These are phyloP conservation scores for Pyrochroa serraticornis DNA, from an alignment of 2,888 invertebrate species.

Conservation along the genomic window DNA sequence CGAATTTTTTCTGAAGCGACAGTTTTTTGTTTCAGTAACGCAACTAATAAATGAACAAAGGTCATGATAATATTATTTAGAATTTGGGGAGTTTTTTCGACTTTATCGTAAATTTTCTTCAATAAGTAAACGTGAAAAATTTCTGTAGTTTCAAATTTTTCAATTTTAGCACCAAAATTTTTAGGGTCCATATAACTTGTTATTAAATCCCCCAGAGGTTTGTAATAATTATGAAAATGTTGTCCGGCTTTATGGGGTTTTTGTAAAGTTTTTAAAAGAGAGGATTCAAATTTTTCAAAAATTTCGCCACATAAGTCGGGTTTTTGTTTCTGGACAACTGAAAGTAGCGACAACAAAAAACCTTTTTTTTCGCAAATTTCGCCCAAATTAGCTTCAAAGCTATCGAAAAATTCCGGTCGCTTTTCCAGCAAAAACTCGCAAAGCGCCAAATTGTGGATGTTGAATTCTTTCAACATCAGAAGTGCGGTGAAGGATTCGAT, in stretches of 20 bases:
- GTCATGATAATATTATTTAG: slow-evolving; percentile 63
- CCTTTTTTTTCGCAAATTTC: slow-evolving; percentile 66
- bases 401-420: slow-evolving; percentile 59
- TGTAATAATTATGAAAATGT: slow-evolving; percentile 66
- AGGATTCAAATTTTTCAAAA: slow-evolving; percentile 66
- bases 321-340: slow-evolving; percentile 58
- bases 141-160: slow-evolving; percentile 69
- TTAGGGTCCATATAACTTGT: slow-evolving; percentile 66
- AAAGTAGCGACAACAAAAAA: slow-evolving; percentile 67
- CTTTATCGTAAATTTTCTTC: slow-evolving; percentile 63
- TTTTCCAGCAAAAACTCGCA: slow-evolving; percentile 65
- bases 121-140: slow-evolving; percentile 64
- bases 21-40: slow-evolving; percentile 56
- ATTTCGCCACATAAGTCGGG: slow-evolving; percentile 61
- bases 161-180: slow-evolving; percentile 64
- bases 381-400: slow-evolving; percentile 60
- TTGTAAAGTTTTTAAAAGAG: slow-evolving; percentile 68
- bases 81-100: slow-evolving; percentile 54
- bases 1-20: slow-evolving; percentile 34
- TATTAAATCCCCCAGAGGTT: slow-evolving; percentile 66
- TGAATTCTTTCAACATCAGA: slow-evolving; percentile 60
- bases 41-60: slow-evolving; percentile 62
- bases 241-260: slow-evolving; percentile 74
- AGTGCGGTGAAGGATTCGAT: slow-evolving; percentile 63
- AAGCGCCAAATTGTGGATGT: slow-evolving; percentile 65